Conservation (phyloP, 2,797 vertebrate species). For the Amphiprion clarkii region DNA sequence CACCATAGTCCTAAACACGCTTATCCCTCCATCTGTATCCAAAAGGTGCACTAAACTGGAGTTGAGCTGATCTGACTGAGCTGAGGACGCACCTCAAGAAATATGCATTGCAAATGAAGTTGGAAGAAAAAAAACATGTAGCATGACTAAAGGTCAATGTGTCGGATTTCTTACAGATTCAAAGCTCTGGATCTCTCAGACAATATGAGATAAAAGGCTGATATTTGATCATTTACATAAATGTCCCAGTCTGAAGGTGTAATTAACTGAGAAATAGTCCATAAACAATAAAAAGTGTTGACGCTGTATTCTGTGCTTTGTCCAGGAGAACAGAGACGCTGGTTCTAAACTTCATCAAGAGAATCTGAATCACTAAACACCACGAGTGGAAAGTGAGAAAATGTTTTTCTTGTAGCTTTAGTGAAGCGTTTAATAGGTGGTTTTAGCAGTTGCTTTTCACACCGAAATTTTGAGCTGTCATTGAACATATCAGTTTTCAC, state of each 20-base stretch:
- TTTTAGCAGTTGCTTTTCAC: constrained; percentile 3
- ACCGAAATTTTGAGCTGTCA: not conserved
- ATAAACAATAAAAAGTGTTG: not conserved
- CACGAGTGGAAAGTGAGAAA: constrained; percentile 2
- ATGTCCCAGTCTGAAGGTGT: not conserved
- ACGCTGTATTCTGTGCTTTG: not conserved
- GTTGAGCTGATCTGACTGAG: constrained; percentile 27
- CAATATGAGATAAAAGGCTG: not conserved
- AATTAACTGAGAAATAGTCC: not conserved
- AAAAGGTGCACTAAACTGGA: constrained; percentile 30
- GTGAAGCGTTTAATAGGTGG: constrained; percentile 13
- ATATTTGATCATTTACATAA: not conserved
- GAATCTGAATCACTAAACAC: not conserved
- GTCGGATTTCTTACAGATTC: not conserved
- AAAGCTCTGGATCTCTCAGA: not conserved
- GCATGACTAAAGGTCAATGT: constrained; percentile 51
- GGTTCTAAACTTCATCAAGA: not conserved
- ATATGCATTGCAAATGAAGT: constrained; percentile 89
- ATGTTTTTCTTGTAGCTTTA: constrained; percentile 22
- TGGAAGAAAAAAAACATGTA: constrained; percentile 43
- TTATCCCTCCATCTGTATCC: constrained; percentile 22
- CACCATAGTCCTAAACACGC: constrained; percentile 29
- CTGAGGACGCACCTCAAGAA: constrained; percentile 63
- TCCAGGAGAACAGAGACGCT: not conserved
- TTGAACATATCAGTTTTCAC: not conserved